Evolutionary conservation across 2,113 vertebrate genomes (phyloP), one percentile per base, ranked within the genome.

Genomic region (Psammodynastes pulverulentus): DNA sequence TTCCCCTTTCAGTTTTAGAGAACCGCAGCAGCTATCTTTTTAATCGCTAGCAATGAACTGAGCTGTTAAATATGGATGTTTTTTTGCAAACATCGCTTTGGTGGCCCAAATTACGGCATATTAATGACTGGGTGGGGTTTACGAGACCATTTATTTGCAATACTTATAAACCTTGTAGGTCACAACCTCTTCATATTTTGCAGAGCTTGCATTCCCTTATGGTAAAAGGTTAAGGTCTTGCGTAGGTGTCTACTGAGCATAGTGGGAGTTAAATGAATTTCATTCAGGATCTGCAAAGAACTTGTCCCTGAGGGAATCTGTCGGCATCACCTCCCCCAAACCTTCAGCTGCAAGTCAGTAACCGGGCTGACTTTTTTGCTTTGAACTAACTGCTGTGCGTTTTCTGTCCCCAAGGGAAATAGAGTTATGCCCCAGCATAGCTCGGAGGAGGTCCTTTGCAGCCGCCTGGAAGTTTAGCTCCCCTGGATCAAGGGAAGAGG

Each of bases 271-370:
- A 39, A 79, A 79, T 43, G 34, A 9, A 79, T 79, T 79, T 43
- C 34, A 79, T 79, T 79, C 72, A 43, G 34, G 72, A 79, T 43
- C 72, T 45, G 89, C 67, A 26, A 84, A 43, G 72, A 53, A 53
- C 49, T 15, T 51, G 72, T 53, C 23, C n/a, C 51, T 9, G 94
- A 95, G 94, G 23, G 94, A 96, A 96, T n/a, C 95, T 97, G 96
- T 97, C 97, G 96, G 97, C 96, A 95, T 90, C 58, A 91, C 95
- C 93, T 23, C 53, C 56, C 95, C 94, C 93, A 85, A 72, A 79
- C 86, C 0, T 53, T 39, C 39, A 15, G 67, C 13, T 62, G 45
- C 46, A n/a, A 29, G 23, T 49, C 46, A 49, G 23, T 48, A 84
- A 46, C 17, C 8, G 56, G 0, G 19, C 5, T 9, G 90, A 52